phyloP scores from a whole-genome alignment of 2,113 vertebrate genomes.

The Scomber japonicus region DNA sequence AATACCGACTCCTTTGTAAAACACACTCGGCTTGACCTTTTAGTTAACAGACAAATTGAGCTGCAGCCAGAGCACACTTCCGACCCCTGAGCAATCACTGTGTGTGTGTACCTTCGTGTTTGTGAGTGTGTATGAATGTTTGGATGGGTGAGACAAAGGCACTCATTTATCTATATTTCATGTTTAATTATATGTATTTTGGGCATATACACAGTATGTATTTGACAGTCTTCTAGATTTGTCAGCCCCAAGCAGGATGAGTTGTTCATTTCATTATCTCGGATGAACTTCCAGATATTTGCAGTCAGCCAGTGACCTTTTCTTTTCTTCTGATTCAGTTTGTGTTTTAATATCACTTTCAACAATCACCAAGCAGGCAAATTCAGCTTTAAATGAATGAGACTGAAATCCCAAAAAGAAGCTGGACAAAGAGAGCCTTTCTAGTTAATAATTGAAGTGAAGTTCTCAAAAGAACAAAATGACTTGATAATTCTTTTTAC shows the following conservation, averaged over 20 bases:
- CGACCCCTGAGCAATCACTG: constrained; percentile 31
- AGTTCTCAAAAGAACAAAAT: too few relatives aligned
- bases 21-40: constrained; percentile 69
- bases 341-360: not conserved
- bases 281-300: constrained; percentile 24
- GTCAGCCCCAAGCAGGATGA: not conserved
- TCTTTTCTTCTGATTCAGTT: constrained; percentile 40
- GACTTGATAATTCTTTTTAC: too few relatives aligned
- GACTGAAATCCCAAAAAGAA: not conserved
- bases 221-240: not conserved
- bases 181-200: not conserved
- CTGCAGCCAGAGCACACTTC: constrained; percentile 42
- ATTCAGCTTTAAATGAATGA: too few relatives aligned
- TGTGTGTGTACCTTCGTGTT: not conserved
- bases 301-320: constrained; percentile 45
- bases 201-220: not conserved
- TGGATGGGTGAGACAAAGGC: not conserved
- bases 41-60: constrained; percentile 72
- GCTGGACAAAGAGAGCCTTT: too few relatives aligned
- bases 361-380: too few relatives aligned
- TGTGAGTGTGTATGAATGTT: constrained; percentile 2
- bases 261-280: constrained; percentile 45
- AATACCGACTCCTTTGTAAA: constrained; percentile 62
- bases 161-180: not conserved
- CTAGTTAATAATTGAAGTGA: too few relatives aligned